Evolutionary conservation across 64 coral and sea anemone genomes (phyloP), one percentile per base, ranked within the genome.

Genomic region (Anthopleura sola): DNA sequence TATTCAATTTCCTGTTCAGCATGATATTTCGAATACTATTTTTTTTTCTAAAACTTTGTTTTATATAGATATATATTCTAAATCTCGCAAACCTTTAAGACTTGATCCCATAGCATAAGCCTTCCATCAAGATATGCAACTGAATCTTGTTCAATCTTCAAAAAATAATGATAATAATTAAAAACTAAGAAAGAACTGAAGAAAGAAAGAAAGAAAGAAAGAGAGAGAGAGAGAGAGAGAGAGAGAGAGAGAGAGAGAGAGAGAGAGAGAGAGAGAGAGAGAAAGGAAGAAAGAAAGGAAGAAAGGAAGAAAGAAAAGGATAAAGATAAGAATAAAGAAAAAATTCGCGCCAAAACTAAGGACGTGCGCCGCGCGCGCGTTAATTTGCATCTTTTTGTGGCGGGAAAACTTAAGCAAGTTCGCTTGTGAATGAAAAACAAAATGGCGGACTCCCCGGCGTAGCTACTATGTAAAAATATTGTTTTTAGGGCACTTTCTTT

Each of bases 51-150:
- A n/a, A n/a, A n/a, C n/a, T n/a, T n/a, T n/a, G n/a, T n/a, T n/a
- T n/a, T n/a, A n/a, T n/a, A n/a, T n/a, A n/a, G n/a, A n/a, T n/a
- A n/a, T n/a, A n/a, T n/a, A n/a, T 66, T 29, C 23, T 66, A 66
- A 66, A 66, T 26, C 28, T 36, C 23, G n/a, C 18, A 86, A 75
- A 99, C 97, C 97, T 99, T 95, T 33, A 99, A 85, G 64, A 99
- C 93, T 90, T 92, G 87, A 49, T 99, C 97, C 84, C 97, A 94
- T 3, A 92, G 71, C 1, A 92, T 94, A 83, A 99, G 75, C 78
- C 97, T 78, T 55, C 97, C 97, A 92, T 99, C 97, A 24, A 95
- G 81, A n/a, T 94, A 94, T 9, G 93, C 97, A 3, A 99, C 93
- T 6, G 97, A 99, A 76, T 92, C 93, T 9, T 93, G 82, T 23